Evolutionary conservation across 2,797 vertebrate species (phyloP).

Genomic region (Glossophaga mutica): DNA sequence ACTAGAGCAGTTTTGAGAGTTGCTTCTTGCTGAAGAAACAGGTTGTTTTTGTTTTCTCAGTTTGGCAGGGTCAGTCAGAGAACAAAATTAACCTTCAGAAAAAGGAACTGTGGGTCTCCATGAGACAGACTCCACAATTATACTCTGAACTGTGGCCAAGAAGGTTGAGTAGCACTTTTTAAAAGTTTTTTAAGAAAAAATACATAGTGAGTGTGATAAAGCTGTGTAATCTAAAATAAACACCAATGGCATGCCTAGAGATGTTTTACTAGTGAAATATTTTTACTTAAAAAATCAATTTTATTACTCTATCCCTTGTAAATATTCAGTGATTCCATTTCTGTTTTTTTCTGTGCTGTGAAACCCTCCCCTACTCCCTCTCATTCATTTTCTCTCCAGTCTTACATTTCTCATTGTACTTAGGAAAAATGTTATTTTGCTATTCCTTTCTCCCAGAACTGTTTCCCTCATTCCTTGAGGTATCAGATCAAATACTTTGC

Average conservation of each 20-base stretch:
- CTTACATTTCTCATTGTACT: neutral
- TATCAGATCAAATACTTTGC: neutral
- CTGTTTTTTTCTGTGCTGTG: neutral
- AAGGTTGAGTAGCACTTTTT: neutral
- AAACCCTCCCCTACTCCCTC: neutral
- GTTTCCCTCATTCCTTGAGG: neutral
- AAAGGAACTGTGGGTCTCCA: neutral
- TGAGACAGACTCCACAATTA: neutral
- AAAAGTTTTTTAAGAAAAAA: slow-evolving; percentile 46
- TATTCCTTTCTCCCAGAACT: neutral
- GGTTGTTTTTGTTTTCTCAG: slow-evolving; percentile 9
- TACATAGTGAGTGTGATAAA: neutral
- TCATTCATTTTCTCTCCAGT: neutral
- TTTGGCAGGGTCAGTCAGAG: slow-evolving; percentile 31
- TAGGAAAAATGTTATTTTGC: neutral
- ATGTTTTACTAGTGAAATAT: neutral
- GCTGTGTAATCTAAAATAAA: slow-evolving; percentile 25
- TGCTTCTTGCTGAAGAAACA: slow-evolving; percentile 37
- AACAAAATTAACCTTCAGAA: slow-evolving; percentile 37
- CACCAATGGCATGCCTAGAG: neutral
- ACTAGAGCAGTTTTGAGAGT: neutral
- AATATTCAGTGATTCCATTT: neutral
- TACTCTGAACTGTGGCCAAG: neutral
- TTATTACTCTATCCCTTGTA: neutral
- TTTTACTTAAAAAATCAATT: slow-evolving; percentile 21